These are phyloP conservation scores for Mormyrus hasselquistii DNA, from an alignment of 2,797 vertebrate genomes.

Conservation along the genomic window DNA sequence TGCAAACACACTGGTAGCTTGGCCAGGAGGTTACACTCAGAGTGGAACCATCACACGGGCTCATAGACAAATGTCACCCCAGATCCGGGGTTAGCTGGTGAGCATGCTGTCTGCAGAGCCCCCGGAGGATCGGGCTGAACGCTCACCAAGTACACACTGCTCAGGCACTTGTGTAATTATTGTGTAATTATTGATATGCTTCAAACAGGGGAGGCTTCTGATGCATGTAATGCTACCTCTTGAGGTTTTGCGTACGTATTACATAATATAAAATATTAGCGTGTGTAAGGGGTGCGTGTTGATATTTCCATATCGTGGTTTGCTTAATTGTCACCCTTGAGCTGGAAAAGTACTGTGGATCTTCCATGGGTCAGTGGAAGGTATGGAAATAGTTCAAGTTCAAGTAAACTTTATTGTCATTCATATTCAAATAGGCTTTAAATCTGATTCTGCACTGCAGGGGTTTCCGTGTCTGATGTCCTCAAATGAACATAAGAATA, in stretches of 20 bases:
- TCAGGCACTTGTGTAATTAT: background rate
- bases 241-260: background rate
- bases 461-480: background rate
- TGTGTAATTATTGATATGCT: background rate
- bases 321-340: background rate
- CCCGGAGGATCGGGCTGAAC: background rate
- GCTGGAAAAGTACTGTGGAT: background rate
- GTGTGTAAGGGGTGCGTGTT: background rate
- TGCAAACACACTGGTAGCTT: background rate
- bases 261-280: background rate
- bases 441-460: background rate
- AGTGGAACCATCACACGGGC: background rate
- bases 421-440: background rate
- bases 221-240: background rate
- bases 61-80: background rate
- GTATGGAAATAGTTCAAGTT: background rate
- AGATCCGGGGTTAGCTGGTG: background rate
- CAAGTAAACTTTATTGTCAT: no score
- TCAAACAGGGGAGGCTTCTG: background rate
- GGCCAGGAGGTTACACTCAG: background rate
- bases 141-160: background rate
- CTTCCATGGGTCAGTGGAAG: background rate
- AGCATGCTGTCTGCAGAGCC: background rate
- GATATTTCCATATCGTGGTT: background rate
- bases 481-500: background rate